Evolutionary conservation across 2,888 invertebrate species (phyloP).

Genomic region (Xestia c-nigrum): DNA sequence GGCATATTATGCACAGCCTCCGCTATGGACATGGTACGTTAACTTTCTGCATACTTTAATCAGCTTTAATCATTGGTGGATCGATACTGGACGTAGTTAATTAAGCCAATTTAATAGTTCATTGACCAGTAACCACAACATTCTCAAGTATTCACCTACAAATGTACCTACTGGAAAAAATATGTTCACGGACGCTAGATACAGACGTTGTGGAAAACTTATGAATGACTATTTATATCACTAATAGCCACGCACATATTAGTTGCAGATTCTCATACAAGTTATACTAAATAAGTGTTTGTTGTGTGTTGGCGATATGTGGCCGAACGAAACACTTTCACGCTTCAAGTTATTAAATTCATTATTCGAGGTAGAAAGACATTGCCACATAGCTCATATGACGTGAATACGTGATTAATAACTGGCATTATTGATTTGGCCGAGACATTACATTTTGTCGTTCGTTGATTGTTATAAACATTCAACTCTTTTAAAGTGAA

Average conservation of each 20-base stretch:
- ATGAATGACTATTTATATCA: background rate
- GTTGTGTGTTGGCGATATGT: conserved; percentile 17
- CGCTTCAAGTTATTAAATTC: conserved; percentile 46
- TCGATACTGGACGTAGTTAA: background rate
- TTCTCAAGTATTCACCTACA: background rate
- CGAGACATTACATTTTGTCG: background rate
- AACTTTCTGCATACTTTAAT: conserved; percentile 16
- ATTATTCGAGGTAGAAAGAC: conserved; percentile 33
- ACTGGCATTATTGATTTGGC: conserved; percentile 12
- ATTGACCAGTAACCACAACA: conserved; percentile 28
- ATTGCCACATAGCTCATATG: conserved; percentile 20
- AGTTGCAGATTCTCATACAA: background rate
- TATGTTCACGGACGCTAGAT: background rate
- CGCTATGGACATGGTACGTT: conserved; percentile 94
- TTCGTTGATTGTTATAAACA: background rate
- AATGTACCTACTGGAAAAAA: conserved; percentile 7
- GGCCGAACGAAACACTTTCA: conserved; percentile 43
- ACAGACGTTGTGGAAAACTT: conserved; percentile 1
- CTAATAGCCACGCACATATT: conserved; percentile 21
- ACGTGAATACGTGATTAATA: background rate
- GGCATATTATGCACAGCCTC: conserved; percentile 94
- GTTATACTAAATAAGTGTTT: conserved; percentile 12
- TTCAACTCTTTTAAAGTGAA: background rate
- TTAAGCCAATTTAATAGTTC: conserved; percentile 34
- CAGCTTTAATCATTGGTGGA: conserved; percentile 8